phyloP scores from a whole-genome alignment of 2,113 vertebrate genomes.

The Spermophilus dauricus region DNA sequence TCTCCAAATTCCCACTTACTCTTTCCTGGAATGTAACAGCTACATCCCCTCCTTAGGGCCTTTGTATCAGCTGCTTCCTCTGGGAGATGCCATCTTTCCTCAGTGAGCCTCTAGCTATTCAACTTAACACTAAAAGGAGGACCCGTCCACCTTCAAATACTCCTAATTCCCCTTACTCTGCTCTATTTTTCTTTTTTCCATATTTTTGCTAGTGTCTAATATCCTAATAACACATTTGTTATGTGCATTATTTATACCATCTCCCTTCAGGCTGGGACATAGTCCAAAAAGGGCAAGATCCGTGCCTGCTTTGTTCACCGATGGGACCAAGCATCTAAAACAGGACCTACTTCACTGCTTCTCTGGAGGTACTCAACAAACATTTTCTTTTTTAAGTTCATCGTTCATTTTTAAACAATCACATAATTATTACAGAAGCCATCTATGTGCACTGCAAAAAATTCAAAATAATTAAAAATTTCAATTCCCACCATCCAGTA shows the following conservation, averaged over 20 bases:
- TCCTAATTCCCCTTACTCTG: neutral
- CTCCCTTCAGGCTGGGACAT: neutral
- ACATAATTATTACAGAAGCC: slow-evolving; percentile 14
- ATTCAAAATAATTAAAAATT: neutral
- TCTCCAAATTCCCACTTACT: neutral
- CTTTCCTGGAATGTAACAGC: neutral
- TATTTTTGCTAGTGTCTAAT: neutral
- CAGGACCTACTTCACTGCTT: neutral
- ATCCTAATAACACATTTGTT: neutral
- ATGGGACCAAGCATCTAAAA: neutral
- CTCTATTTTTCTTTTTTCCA: neutral
- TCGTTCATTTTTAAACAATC: slow-evolving; percentile 15
- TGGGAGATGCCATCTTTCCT: neutral
- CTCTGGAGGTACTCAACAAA: neutral
- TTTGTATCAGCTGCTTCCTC: neutral
- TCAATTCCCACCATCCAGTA: neutral
- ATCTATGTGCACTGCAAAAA: neutral
- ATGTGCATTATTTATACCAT: neutral
- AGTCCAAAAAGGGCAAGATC: neutral
- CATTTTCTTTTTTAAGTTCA: neutral
- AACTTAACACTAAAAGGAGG: neutral
- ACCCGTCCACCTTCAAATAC: neutral
- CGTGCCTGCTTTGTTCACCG: neutral
- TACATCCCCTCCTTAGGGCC: no score
- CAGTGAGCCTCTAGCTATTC: neutral